Evolutionary conservation across 2,797 vertebrate species (phyloP), one percentile per base, ranked within the genome.

Genomic region (Notamacropus eugenii): DNA sequence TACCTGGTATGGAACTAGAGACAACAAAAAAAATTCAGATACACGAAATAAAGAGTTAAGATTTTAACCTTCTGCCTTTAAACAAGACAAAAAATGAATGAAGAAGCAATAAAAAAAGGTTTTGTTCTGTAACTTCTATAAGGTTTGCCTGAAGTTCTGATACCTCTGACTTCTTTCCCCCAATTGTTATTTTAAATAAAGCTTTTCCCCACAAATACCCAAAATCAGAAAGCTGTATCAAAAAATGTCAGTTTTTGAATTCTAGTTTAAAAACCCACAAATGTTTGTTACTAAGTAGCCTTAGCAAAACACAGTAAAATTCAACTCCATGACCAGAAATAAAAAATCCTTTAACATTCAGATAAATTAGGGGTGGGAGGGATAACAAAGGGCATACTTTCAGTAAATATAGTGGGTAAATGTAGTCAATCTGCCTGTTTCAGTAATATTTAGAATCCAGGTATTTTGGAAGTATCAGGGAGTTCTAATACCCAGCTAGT

Each of bases 201-300:
- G 28, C 55, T 90, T 96, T 95, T 91, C 91, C 29, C 50, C 91
- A 90, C 56, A 90, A 90, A 93, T 93, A 28, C 82, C 14, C 3
- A n/a, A 67, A 95, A 93, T 55, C 50, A 90, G 5, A 34, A 58
- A 90, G 14, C 55, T 92, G 93, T 92, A 29, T 96, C 9, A 87
- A 46, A 82, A 74, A 40, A 87, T 95, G 31, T 92, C 24, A 96
- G 9, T 31, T 46, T 12, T 91, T 95, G 56, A 95, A 90, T 34
- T 56, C n/a, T 67, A 91, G 67, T 52, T 67, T 59, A 93, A 52
- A 54, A 11, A 34, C 92, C 31, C 57, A n/a, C 59, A 6, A 50
- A 57, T 28, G 1, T 93, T 92, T 92, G 87, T 87, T 87, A 24
- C 16, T 40, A 22, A 46, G 40, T 87, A 46, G 19, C 40, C 74